Base-by-base conservation (phyloP, 2,113 vertebrate genomes). In the Paedocypris sp. region DNA sequence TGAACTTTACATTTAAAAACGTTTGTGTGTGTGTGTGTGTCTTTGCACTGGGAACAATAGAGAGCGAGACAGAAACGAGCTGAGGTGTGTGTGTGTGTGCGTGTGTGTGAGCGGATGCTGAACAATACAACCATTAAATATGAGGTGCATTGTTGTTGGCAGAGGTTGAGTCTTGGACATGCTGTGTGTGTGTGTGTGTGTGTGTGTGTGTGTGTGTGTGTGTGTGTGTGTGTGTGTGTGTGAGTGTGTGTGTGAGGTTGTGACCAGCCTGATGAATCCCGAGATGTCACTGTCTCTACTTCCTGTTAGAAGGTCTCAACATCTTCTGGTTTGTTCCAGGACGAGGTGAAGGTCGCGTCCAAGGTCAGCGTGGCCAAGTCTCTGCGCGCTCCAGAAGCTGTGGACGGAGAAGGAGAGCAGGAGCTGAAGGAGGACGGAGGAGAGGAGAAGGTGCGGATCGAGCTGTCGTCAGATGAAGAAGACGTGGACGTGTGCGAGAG, bases 391-490 rank as follows among this genome's bases (percentile, higher is more conserved):
- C 86, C 85, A 0, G 91, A 92, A 62, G 81, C 82, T 0, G 87
- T 81, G 31, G 77, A 89, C 19, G 82, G 75, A 20, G 87, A 84
- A 36, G 71, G 70, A 50, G 77, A 71, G 49, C 63, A 80, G 0
- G n/a, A n/a, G 28, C 48, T 33, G 31, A 22, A 12, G 48, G 48
- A 79, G 3, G 82, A 56, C 19, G 76, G 58, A 1, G 75, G 12
- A 26, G 76, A 75, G n/a, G 79, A 91, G 73, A 89, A 87, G 11
- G 85, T 87, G 11, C 79, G 85, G 0, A 28, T 91, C 6, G 89
- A 93, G 50, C 86, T 97, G 62, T 96, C 94, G 2, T 97, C 94
- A 0, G 94, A 97, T 19, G 94, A 98, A 74, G 94, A 97, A 69
- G 93, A 88, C 10, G 79, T 93, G 56, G 94, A 89, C 47, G 79